Conservation (phyloP, 1,140 invertebrate species). For the Ceratosolen fusciceps region DNA sequence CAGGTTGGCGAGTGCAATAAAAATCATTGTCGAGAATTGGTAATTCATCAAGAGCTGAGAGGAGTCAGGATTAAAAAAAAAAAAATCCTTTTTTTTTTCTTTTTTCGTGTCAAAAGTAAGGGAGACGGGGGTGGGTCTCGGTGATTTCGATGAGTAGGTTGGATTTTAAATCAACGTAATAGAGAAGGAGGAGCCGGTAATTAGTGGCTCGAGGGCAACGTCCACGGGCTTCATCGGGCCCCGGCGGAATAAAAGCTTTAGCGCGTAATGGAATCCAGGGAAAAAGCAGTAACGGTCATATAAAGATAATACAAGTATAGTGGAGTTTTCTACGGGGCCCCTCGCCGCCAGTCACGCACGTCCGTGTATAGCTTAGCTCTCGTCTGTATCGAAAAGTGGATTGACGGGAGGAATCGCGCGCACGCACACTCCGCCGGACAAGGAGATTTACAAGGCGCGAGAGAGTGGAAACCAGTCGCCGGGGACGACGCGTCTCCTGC, state of each 20-base stretch:
- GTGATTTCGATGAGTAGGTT: too few species aligned
- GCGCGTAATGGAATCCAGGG: neutral
- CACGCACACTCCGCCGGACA: neutral
- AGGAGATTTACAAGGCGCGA: neutral
- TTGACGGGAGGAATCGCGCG: neutral
- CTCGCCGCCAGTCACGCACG: neutral
- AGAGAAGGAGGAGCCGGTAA: too few species aligned
- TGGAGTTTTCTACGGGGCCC: neutral
- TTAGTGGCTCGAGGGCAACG: too few species aligned
- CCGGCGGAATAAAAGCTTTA: neutral
- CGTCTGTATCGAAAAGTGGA: conserved; percentile 3
- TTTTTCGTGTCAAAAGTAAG: too few species aligned
- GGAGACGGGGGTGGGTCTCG: too few species aligned
- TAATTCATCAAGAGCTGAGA: too few species aligned
- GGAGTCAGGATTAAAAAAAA: too few species aligned
- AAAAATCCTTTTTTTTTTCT: too few species aligned
- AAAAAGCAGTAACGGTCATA: neutral
- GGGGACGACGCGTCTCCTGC: conserved; percentile 6
- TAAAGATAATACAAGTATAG: neutral
- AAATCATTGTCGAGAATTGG: too few species aligned
- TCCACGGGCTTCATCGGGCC: neutral
- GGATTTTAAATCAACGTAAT: too few species aligned
- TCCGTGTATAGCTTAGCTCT: too few species aligned
- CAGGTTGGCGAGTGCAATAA: too few species aligned
- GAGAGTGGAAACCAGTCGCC: conserved; percentile 28